Base-by-base conservation (phyloP, 2,888 invertebrate species). In the Syritta pipiens region DNA sequence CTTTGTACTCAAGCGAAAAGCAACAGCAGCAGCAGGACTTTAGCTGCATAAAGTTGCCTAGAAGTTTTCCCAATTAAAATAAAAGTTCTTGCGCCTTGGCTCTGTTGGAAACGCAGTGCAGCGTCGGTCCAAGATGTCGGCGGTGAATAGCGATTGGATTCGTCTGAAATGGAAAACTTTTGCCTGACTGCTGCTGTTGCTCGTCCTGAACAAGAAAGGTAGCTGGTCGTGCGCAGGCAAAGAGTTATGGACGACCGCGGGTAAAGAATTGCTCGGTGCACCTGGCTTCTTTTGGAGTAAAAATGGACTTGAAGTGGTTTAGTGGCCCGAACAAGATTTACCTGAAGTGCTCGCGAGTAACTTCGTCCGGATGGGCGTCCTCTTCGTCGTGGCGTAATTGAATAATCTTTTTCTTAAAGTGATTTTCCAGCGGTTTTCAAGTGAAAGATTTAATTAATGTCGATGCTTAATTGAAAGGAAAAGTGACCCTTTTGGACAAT, bases 21-120 rank as follows among this genome's bases (percentile, higher is more conserved):
- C 17, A 14, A 9, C 3, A 35, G 0, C 9, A 12, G 42, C 1
- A 32, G 10, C 4, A 6, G 7, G 28, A 40, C 32, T 30, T 17
- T 17, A 17, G 17, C 10, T 46, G 35, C 49, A 40, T n/a, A 53
- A 60, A 53, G 67, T 62, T 55, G 35, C 6, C 7, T 12, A 32
- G 57, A 69, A 60, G 24, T 71, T 69, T 55, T 51, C 55, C 49
- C 57, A 63, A 63, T 63, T 57, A 57, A 55, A 67, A 63, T 32
- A 63, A 68, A 76, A 44, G 26, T 63, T 57, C 22, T 49, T 28
- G 19, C 22, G n/a, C n/a, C n/a, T 2, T 17, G 14, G 10, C 17
- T 12, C 20, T 44, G 44, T 32, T 20, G 14, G 26, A 69, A 35
- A 24, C n/a, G 35, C 24, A 59, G 24, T 26, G 24, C 32, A 59